A percentile compares a stretch with the other conserved stretches of the same genome.
Conservation (phyloP, 2,113 vertebrate species). For the Trichechus manatus region DNA sequence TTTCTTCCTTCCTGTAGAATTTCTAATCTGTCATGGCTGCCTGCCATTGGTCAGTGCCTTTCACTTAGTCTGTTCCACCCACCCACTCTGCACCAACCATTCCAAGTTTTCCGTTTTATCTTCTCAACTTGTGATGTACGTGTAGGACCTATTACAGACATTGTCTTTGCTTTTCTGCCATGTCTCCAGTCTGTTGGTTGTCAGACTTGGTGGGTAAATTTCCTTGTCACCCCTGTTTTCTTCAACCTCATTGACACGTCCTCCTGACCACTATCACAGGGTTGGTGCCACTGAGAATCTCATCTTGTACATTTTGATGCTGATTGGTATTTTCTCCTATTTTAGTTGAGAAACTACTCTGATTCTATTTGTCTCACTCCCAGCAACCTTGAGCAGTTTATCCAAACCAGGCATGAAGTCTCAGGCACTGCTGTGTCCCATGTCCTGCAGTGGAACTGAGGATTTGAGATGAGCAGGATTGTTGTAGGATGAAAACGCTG, state of each 20-base stretch:
- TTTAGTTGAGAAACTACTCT: not conserved
- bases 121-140: fast-evolving
- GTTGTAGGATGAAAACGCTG: not conserved
- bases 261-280: not conserved
- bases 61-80: fast-evolving
- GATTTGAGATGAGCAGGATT: too few species aligned
- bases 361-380: not conserved
- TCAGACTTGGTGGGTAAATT: not conserved
- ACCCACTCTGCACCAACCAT: fast-evolving
- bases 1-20: slow-evolving; percentile 47
- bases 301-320: not conserved
- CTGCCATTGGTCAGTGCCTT: fast-evolving
- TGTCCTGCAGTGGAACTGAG: not conserved
- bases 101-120: fast-evolving
- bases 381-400: not conserved
- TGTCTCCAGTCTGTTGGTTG: not conserved
- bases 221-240: not conserved
- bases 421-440: not conserved
- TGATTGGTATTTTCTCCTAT: not conserved
- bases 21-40: not conserved
- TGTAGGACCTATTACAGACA: not conserved
- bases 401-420: fast-evolving
- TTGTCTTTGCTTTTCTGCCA: not conserved
- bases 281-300: not conserved
- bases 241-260: not conserved